Evolutionary conservation across 1,140 invertebrate genomes (phyloP), one percentile per base, ranked within the genome.

Genomic region (Brachionus rubens): DNA sequence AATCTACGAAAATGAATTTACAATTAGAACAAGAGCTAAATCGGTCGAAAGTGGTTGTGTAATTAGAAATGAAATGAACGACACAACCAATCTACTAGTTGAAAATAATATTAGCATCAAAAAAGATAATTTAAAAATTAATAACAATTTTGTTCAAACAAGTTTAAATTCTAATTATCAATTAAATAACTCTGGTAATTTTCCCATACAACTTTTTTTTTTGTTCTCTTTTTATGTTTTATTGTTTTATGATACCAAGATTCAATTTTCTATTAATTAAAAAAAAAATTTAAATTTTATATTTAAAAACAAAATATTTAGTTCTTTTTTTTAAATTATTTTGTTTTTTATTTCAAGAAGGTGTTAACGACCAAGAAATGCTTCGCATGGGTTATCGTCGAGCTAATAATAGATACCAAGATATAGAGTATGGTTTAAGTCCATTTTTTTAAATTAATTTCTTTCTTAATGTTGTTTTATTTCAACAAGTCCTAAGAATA

Each of bases 1-100:
- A 59, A 59, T 59, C 33, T 59, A 59, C 16, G 54, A 59, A 59
- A 59, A 59, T 59, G 54, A 59, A 19, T 59, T 59, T 59, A 59
- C 28, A 10, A 59, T 59, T 16, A 59, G n/a, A 16, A n/a, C 19
- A 33, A 59, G 54, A 59, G 54, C 54, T 30, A 59, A 59, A 33
- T 59, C 54, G 54, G 54, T 36, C 14, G 54, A 59, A 14, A 59
- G 19, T 33, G 30, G 16, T 36, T 59, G 30, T 36, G 26, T 10
- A n/a, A 41, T n/a, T 59, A 36, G 30, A 36, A 14, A 28, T n/a
- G 16, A 59, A 59, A 33, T 36, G 19, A 30, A 33, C 30, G 9
- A 40, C 19, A 16, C 33, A n/a, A 59, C 26, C 14, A 40, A 59
- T 54, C 33, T 28, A 9, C 28, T 10, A 28, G 33, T 14, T 16